Base-by-base conservation (phyloP, 1,140 invertebrate species). In the Acromyrmex heyeri region DNA sequence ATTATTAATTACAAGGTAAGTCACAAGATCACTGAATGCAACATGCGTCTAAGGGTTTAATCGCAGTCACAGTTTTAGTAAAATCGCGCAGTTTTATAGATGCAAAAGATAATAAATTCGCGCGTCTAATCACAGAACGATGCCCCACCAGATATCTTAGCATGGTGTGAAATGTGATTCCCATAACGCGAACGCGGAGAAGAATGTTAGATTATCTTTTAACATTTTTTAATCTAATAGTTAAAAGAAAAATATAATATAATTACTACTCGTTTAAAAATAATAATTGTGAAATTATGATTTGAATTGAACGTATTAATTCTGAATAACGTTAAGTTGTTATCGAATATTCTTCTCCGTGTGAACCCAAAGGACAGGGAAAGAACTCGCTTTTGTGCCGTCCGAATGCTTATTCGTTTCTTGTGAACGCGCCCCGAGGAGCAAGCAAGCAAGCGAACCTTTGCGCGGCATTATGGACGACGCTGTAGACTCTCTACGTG, bases 321-420 rank as follows among this genome's bases (percentile, higher is more conserved):
- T 30, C 1, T 48, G 21, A 1, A 14, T 48, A 48, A 78, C 10
- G 4, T 18, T 10, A 21, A 30, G 38, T 12, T 14, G 14, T 30
- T 44, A 30, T 55, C 12, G 16, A 48, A 65, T 24, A 85, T 85
- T 85, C 62, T 78, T 85, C 82, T 85, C 73, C 75, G 59, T 27
- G 82, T 62, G 21, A 55, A 78, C 48, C 50, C 73, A 21, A 64
- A 48, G n/a, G 30, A 69, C 79, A 53, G 55, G 65, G 65, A 44
- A 70, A 61, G 55, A 82, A 82, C n/a, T 65, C 57, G 85, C 85
- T 86, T 86, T 86, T 86, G 85, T 86, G 85, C 67, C 77, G 85
- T 86, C 65, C 64, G 48, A 72, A 86, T 57, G 85, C 85, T 86
- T 86, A 83, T 83, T 83, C 69, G 79, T 72, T 57, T 83, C 55